A percentile compares a stretch with the other conserved stretches of the same genome.
phyloP scores from a whole-genome alignment of 2,888 invertebrate genomes.

The Aphrophora alni region DNA sequence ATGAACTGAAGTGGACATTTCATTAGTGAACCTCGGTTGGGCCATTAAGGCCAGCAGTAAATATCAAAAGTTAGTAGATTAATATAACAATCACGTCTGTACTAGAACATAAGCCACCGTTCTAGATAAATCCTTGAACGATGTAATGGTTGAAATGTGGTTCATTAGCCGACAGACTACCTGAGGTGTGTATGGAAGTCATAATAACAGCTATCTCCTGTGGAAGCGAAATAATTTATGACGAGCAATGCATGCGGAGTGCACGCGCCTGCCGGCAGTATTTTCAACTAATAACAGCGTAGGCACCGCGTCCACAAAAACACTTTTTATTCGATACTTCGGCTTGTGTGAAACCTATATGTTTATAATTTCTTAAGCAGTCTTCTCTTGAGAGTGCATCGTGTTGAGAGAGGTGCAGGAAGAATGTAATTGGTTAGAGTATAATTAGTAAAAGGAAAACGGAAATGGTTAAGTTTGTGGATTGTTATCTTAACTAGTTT shows the following conservation, averaged over 20 bases:
- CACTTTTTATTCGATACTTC: background rate
- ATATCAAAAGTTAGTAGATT: background rate
- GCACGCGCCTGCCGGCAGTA: background rate
- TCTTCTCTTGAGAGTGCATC: too few species aligned
- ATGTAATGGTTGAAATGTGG: background rate
- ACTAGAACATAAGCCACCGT: background rate
- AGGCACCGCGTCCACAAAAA: background rate
- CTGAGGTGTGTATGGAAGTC: background rate
- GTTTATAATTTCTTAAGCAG: too few species aligned
- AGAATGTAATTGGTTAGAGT: background rate
- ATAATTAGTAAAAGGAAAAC: too few species aligned
- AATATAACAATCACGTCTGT: background rate
- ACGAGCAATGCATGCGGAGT: background rate
- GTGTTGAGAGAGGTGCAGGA: too few species aligned
- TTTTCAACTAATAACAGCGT: background rate
- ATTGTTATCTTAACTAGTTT: background rate
- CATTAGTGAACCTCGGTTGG: background rate
- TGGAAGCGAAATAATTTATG: constrained; percentile 1
- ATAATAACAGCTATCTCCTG: background rate
- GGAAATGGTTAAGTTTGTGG: background rate
- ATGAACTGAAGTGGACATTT: background rate
- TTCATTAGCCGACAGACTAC: background rate
- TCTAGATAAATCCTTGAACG: background rate
- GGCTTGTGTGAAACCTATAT: too few species aligned
- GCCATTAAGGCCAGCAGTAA: background rate